Base-by-base conservation (phyloP, 2,888 invertebrate genomes). In the Tinea trinotella region DNA sequence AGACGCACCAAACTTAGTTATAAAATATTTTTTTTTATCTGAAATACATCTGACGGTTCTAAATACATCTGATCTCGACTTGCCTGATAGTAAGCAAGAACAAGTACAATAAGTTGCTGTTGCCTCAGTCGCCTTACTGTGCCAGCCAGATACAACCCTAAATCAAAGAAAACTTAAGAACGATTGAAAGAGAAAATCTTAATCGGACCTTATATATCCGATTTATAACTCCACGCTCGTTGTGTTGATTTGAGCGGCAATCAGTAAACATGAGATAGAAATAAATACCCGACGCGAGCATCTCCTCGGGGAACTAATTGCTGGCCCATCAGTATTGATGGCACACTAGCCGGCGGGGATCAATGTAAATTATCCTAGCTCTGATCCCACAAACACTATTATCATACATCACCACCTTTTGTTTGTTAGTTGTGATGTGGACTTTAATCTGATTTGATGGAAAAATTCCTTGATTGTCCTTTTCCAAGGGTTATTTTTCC, bases 321-420 rank as follows among this genome's bases (percentile, higher is more conserved):
- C 80, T 68, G 70, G 72, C 76, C 79, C 75, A 71, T 63, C 74
- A 61, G 68, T 82, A 84, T 83, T 83, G 78, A 84, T 84, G 79
- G 77, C 71, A 61, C 70, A 70, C 74, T 70, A 73, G 71, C 68
- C 63, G 63, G 62, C 59, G 61, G 64, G 74, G 74, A 78, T 81
- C 76, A 76, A 71, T 76, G 74, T 78, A 78, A 78, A 81, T 80
- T 81, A 77, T 76, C 72, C 69, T 64, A 63, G 65, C 63, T 53
- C 50, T 50, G 17, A 24, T n/a, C 50, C 74, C 73, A 64, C 71
- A 71, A 68, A 71, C 62, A 61, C 66, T 65, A 76, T 77, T 73
- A 78, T 63, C 70, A 65, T 56, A 56, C 44, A 56, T 56, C 56
- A 54, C 35, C 24, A 24, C 50, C 50, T 50, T 50, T 50, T 24